Percentiles rank a stretch among this genome's conserved stretches.
Conservation (phyloP, 1,140 invertebrate genomes). For the Cataglyphis hispanica region DNA sequence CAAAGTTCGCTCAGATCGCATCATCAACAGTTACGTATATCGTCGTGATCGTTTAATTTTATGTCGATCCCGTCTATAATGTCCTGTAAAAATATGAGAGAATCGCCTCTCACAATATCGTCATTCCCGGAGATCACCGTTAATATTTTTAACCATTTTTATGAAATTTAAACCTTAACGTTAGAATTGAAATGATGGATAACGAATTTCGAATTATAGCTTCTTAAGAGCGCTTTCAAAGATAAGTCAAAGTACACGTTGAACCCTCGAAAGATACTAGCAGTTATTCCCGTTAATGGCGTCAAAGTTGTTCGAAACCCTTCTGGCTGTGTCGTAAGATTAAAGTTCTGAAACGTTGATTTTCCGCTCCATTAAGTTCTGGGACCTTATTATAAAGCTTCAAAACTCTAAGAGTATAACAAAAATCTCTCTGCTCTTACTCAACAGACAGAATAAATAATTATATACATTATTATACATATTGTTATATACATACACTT, state of each 20-base stretch:
- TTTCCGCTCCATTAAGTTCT: slow-evolving; percentile 34
- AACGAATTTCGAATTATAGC: slow-evolving; percentile 1
- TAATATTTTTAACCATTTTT: background rate
- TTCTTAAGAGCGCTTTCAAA: background rate
- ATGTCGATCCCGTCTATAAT: background rate
- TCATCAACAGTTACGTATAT: slow-evolving; percentile 15
- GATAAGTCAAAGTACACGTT: slow-evolving; percentile 26
- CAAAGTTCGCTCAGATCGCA: background rate
- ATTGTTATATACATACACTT: no score
- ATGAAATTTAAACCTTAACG: background rate
- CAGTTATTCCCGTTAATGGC: slow-evolving; percentile 43
- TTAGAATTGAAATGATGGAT: background rate
- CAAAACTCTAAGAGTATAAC: slow-evolving; percentile 12
- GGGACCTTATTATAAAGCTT: slow-evolving; percentile 27
- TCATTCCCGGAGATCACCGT: background rate
- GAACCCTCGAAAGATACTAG: slow-evolving; percentile 29
- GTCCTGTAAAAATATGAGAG: background rate
- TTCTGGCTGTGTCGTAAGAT: slow-evolving; percentile 19
- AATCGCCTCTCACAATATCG: background rate
- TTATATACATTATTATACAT: background rate
- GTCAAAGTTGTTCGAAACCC: slow-evolving; percentile 39
- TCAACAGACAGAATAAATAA: background rate
- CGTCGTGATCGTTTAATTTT: slow-evolving; percentile 42
- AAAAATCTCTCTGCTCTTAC: slow-evolving; percentile 5
- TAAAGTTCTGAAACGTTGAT: slow-evolving; percentile 23